Conservation (phyloP, 2,888 invertebrate genomes). For the Orthosia gracilis region DNA sequence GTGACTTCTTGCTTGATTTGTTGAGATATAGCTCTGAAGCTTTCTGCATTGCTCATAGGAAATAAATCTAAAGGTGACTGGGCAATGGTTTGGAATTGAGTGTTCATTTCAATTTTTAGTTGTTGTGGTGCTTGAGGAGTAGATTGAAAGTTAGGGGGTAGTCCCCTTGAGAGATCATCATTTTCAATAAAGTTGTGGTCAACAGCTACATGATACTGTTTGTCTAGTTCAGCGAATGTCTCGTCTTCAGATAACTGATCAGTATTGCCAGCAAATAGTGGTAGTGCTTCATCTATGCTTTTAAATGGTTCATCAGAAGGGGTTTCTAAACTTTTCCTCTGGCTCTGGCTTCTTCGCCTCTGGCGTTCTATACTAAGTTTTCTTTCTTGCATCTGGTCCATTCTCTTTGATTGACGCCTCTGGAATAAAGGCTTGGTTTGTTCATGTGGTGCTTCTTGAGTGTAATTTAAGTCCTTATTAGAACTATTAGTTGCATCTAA, state of each 20-base stretch:
- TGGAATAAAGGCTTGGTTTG: slow-evolving; percentile 74
- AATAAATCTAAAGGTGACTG: slow-evolving; percentile 70
- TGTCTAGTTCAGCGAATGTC: slow-evolving; percentile 87
- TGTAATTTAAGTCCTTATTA: slow-evolving; percentile 52
- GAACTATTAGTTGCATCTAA: slow-evolving; percentile 53
- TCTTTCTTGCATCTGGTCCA: slow-evolving; percentile 55
- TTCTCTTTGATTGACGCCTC: slow-evolving; percentile 70
- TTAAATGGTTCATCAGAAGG: slow-evolving; percentile 62
- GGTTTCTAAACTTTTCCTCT: slow-evolving; percentile 70
- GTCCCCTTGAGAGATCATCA: slow-evolving; percentile 72
- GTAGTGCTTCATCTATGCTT: slow-evolving; percentile 66
- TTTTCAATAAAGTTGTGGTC: slow-evolving; percentile 84
- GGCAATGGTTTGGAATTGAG: slow-evolving; percentile 69
- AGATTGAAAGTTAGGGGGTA: slow-evolving; percentile 27
- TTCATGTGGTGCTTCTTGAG: slow-evolving; percentile 49
- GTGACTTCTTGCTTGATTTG: slow-evolving; percentile 55
- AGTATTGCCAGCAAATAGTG: slow-evolving; percentile 79
- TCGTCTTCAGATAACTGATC: slow-evolving; percentile 84
- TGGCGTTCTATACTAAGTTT: slow-evolving; percentile 54
- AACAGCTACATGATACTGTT: slow-evolving; percentile 88
- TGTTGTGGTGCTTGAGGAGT: slow-evolving; percentile 12
- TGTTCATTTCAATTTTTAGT: slow-evolving; percentile 72
- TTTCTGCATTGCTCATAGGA: slow-evolving; percentile 27
- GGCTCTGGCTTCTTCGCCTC: slow-evolving; percentile 30
- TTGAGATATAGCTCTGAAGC: slow-evolving; percentile 21